These are phyloP conservation scores for Neomicropteryx cornuta DNA, from an alignment of 1,140 invertebrate species.

Conservation along the genomic window DNA sequence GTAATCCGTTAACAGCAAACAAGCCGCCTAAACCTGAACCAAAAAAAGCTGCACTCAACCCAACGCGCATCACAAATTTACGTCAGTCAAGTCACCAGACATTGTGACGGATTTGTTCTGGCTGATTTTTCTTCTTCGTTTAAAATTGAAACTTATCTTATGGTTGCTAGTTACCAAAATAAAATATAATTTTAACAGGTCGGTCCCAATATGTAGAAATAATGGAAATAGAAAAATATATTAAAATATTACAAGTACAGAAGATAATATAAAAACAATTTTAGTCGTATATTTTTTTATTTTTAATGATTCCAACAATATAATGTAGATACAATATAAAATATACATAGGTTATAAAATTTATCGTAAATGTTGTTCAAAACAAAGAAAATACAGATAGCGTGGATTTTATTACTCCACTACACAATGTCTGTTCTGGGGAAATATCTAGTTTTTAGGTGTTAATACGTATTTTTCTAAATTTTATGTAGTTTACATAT, in stretches of 20 bases:
- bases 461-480: not conserved
- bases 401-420: constrained; percentile 5
- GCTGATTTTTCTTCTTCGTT: not conserved
- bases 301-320: not conserved
- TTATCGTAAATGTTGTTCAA: not conserved
- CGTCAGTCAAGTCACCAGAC: not conserved
- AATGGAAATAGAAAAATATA: not conserved
- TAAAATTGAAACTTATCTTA: not conserved
- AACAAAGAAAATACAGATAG: constrained; percentile 8
- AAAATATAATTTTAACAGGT: not conserved
- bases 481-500: no score
- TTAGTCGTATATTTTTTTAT: not conserved
- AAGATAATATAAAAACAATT: constrained; percentile 1
- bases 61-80: not conserved
- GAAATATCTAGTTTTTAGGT: not conserved
- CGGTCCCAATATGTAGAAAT: not conserved
- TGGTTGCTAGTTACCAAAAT: not conserved
- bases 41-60: not conserved
- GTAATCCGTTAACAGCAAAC: not conserved
- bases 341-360: not conserved
- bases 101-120: not conserved
- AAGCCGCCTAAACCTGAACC: not conserved
- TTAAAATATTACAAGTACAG: not conserved
- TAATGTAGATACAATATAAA: constrained; percentile 1
- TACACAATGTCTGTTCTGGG: constrained; percentile 4